Conservation (phyloP, 1,140 invertebrate species). For the Diabrotica virgifera region DNA sequence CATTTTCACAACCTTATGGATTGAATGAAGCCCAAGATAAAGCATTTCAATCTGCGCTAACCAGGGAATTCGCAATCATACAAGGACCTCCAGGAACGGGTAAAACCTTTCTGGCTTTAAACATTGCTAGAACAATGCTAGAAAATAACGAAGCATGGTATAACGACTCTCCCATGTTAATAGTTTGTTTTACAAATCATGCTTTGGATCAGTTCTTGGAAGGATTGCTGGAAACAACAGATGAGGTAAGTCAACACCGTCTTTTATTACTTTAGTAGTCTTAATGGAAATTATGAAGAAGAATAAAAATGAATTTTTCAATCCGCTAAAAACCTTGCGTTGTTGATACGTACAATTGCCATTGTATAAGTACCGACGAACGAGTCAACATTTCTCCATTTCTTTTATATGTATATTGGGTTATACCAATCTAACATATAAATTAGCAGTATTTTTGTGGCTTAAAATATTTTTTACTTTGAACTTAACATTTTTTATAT, state of each 20-base stretch:
- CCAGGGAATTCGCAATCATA: slow-evolving; percentile 67
- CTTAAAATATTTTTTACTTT: too few species aligned
- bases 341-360: too few species aligned
- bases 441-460: too few species aligned
- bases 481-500: too few species aligned
- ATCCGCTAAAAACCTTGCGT: too few species aligned
- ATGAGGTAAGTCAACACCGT: slow-evolving; percentile 35
- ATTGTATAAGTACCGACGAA: too few species aligned
- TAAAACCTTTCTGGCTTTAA: slow-evolving; percentile 70
- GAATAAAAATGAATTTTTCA: too few species aligned
- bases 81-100: slow-evolving; percentile 81
- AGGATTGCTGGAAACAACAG: slow-evolving; percentile 57
- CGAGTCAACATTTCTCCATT: too few species aligned
- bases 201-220: slow-evolving; percentile 88
- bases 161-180: slow-evolving; percentile 58
- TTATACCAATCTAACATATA: too few species aligned
- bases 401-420: too few species aligned
- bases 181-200: slow-evolving; percentile 85
- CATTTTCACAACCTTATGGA: slow-evolving; percentile 24
- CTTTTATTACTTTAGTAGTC: background rate
- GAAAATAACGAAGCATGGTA: slow-evolving; percentile 48
- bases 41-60: slow-evolving; percentile 59
- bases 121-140: slow-evolving; percentile 61
- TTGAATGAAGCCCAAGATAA: slow-evolving; percentile 59
- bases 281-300: too few species aligned